phyloP scores from a whole-genome alignment of 2,888 invertebrate genomes.

The Proisotoma minuta region DNA sequence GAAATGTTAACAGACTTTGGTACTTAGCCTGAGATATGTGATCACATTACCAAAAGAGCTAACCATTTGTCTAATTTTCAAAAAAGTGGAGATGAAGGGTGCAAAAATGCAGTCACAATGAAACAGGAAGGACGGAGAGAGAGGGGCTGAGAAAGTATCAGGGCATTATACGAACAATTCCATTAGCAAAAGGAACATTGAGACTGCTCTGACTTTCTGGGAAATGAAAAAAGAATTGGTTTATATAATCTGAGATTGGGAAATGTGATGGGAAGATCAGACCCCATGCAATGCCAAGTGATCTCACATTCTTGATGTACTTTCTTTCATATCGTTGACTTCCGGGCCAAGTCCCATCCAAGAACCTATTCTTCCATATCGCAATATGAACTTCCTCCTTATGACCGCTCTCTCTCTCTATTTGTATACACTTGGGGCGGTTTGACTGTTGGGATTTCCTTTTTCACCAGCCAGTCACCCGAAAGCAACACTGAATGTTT shows the following conservation, averaged over 20 bases:
- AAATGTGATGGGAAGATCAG: neutral
- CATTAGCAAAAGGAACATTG: conserved; percentile 26
- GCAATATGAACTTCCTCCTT: conserved; percentile 1
- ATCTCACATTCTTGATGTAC: conserved; percentile 14
- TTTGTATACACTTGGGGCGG: neutral
- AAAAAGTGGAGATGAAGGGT: neutral
- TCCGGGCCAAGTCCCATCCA: conserved; percentile 28
- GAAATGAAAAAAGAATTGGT: conserved; percentile 18
- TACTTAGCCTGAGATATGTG: no score
- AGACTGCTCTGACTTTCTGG: conserved; percentile 14
- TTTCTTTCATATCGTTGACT: conserved; percentile 37
- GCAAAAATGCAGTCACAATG: neutral
- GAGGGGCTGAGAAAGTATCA: conserved; percentile 30
- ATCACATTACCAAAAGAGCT: no score
- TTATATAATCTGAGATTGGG: conserved; percentile 1
- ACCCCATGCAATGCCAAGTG: conserved; percentile 9
- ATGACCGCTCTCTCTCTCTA: neutral
- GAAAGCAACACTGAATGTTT: neutral
- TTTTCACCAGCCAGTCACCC: neutral
- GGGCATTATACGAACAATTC: conserved; percentile 33
- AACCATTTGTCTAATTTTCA: conserved; percentile 10
- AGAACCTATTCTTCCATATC: conserved; percentile 12
- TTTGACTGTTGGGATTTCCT: neutral
- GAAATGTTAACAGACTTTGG: no score
- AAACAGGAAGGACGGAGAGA: conserved; percentile 17